Conservation (phyloP, 2,113 vertebrate species). For the Rynchops niger region DNA sequence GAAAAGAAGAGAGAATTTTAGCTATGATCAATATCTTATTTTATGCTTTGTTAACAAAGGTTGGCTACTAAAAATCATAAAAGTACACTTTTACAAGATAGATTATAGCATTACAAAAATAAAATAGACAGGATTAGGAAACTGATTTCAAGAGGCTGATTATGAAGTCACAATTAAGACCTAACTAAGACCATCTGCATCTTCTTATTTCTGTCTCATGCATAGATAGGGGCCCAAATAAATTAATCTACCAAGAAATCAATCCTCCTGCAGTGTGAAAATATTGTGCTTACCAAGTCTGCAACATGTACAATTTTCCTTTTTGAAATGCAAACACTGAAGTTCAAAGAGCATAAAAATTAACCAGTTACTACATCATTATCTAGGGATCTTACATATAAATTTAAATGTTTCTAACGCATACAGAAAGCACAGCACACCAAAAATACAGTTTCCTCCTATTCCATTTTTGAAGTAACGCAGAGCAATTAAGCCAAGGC, state of each 20-base stretch:
- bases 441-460: not conserved
- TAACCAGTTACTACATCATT: not conserved
- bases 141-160: not conserved
- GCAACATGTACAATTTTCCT: not conserved
- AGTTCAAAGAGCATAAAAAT: not conserved
- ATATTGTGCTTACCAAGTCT: not conserved
- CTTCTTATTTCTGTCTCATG: not conserved
- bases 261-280: not conserved
- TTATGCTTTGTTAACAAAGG: not conserved
- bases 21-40: not conserved
- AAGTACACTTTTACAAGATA: not conserved
- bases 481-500: not conserved
- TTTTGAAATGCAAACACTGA: not conserved
- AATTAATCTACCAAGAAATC: not conserved
- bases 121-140: not conserved
- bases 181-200: not conserved
- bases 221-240: not conserved
- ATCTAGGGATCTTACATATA: not conserved
- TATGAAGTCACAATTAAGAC: not conserved
- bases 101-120: not conserved
- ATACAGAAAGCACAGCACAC: not conserved
- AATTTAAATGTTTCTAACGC: not conserved
- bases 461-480: not conserved
- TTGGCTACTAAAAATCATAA: not conserved
- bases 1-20: slow-evolving; percentile 1